A percentile compares a stretch with the other conserved stretches of the same genome.
Conservation (phyloP, 1,140 invertebrate genomes). For the Bacillus rossius region DNA sequence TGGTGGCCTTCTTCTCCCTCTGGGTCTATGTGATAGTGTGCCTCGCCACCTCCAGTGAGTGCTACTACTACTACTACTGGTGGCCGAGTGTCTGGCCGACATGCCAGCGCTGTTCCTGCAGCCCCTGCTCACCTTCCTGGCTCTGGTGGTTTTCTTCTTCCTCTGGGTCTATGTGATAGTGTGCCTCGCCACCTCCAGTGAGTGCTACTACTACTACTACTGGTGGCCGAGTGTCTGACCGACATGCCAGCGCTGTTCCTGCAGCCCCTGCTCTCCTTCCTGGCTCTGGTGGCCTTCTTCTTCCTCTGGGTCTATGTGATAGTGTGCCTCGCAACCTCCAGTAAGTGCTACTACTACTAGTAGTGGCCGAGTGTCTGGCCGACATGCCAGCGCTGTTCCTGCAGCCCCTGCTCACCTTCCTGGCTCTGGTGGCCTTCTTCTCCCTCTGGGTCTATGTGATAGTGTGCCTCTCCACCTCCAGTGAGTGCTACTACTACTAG, state of each 20-base stretch:
- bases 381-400: conserved; percentile 80
- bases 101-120: conserved; percentile 84
- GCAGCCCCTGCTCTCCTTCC: conserved; percentile 82
- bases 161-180: conserved; percentile 81
- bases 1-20: conserved; percentile 74
- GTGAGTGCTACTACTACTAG: too few relatives aligned
- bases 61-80: too few relatives aligned
- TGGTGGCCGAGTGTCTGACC: too few relatives aligned
- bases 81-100: too few relatives aligned
- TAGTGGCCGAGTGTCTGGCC: too few relatives aligned
- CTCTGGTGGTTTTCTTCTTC: conserved; percentile 69
- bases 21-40: conserved; percentile 76
- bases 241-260: conserved; percentile 80
- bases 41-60: conserved; percentile 65
- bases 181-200: conserved; percentile 63
- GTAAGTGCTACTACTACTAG: too few relatives aligned
- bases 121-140: conserved; percentile 78
- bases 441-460: conserved; percentile 81
- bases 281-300: conserved; percentile 71
- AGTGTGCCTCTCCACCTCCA: conserved; percentile 59
- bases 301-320: conserved; percentile 80
- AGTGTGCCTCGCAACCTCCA: conserved; percentile 58
- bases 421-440: conserved; percentile 71
- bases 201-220: too few relatives aligned
- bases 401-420: conserved; percentile 82